A percentile compares a stretch with the other conserved stretches of the same genome.
phyloP scores from a whole-genome alignment of 64 coral and sea anemone species.

The Montipora cactus region DNA sequence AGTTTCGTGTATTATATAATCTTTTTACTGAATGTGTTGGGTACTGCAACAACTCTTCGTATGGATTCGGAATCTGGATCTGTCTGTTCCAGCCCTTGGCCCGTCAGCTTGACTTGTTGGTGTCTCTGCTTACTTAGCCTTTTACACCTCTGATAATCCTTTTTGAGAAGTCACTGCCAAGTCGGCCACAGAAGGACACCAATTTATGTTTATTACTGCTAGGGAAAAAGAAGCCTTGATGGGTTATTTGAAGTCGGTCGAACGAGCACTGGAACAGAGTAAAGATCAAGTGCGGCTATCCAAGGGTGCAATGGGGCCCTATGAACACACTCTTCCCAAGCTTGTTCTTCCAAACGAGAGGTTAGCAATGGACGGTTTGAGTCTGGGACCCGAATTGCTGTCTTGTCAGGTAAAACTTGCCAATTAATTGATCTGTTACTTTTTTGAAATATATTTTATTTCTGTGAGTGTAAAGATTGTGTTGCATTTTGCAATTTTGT shows the following conservation, averaged over 20 bases:
- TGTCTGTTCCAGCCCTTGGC: too few relatives aligned
- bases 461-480: too few relatives aligned
- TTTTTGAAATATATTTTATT: neutral
- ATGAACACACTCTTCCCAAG: constrained; percentile 79
- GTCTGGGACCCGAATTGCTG: constrained; percentile 85
- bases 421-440: neutral
- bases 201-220: neutral
- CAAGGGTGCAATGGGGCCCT: constrained; percentile 78
- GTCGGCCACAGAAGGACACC: too few relatives aligned
- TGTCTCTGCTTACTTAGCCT: too few relatives aligned
- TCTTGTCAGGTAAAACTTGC: constrained; percentile 68
- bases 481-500: too few relatives aligned
- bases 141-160: too few relatives aligned
- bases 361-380: constrained; percentile 77
- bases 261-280: constrained; percentile 89
- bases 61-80: too few relatives aligned
- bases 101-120: too few relatives aligned
- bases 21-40: too few relatives aligned
- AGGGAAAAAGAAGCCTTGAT: constrained; percentile 94
- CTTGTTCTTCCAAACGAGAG: constrained; percentile 80
- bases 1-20: too few relatives aligned
- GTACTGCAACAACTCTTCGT: too few relatives aligned
- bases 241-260: constrained; percentile 86
- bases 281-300: constrained; percentile 88
- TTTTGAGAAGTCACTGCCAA: too few relatives aligned